Base-by-base conservation (phyloP, 2,888 invertebrate genomes). In the Therioaphis trifolii region DNA sequence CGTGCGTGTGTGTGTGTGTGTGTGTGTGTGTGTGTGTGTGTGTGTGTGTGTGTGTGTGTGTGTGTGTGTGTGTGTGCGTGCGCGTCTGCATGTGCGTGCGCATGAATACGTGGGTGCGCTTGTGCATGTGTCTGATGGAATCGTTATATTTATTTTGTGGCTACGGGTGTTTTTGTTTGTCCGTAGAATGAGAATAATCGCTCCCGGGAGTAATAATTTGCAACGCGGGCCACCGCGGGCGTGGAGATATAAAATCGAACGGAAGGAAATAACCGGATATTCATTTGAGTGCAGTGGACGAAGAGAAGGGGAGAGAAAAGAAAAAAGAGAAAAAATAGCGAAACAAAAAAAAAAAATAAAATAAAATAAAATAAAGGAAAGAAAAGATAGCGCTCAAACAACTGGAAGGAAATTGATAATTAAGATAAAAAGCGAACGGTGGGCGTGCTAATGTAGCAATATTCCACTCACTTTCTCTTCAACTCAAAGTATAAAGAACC, bases 321-420 rank as follows among this genome's bases (percentile, higher is more conserved):
- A 35, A 35, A 5, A 3, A 35, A 35, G 7, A 49, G 11, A 49
- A 49, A 49, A 35, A 35, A 35, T n/a, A 15, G 58, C n/a, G 58
- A n/a, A 35, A 5, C 35, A 35, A 35, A 35, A 49, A 49, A 49
- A 49, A 49, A 35, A 35, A 35, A 35, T 35, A 35, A 35, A 35
- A 35, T 35, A 35, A 35, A 35, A 35, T 35, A 29, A 71, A 66
- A 35, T 18, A 35, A 35, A 43, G 43, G 43, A 43, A 43, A 18
- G 27, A 46, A 21, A 63, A 27, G 35, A n/a, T n/a, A 15, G 58
- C 21, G 61, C 46, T 35, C 35, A 46, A 80, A 80, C 43, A 46
- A 61, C 80, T 46, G 27, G 5, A 61, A 71, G 46, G 21, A 58
- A 80, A 71, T 80, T 71, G 58, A 80, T 71, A 71, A 71, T 80